Percentiles rank a stretch among this genome's conserved stretches.
Conservation (phyloP, 2,888 invertebrate genomes). For the Alviniconcha strummeri region DNA sequence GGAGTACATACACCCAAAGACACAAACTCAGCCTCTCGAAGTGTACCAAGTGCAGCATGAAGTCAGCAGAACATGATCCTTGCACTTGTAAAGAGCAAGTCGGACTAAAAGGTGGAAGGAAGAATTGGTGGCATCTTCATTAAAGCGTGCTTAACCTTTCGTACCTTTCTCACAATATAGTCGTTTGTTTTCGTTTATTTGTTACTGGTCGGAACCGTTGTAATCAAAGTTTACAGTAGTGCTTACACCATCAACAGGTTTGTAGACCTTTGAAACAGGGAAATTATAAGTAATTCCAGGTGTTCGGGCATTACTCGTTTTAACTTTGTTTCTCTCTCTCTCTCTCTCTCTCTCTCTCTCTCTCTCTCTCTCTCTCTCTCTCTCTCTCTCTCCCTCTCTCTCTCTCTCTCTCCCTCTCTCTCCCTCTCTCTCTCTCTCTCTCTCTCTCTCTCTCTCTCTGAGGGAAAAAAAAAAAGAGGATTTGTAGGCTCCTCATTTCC, state of each 20-base stretch:
- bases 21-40: too few relatives aligned
- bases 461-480: too few relatives aligned
- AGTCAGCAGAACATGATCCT: too few relatives aligned
- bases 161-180: not conserved
- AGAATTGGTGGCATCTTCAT: too few relatives aligned
- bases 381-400: not conserved
- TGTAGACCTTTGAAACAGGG: too few relatives aligned
- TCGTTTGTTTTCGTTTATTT: not conserved
- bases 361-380: not conserved
- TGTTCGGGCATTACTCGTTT: not conserved
- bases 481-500: too few relatives aligned
- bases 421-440: not conserved
- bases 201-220: not conserved
- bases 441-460: not conserved
- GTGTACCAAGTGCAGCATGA: too few relatives aligned
- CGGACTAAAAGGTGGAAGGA: too few relatives aligned
- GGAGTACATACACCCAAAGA: too few relatives aligned
- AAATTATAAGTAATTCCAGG: too few relatives aligned
- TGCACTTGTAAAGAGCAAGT: too few relatives aligned
- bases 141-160: not conserved
- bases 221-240: not conserved
- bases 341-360: not conserved
- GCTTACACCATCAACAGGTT: too few relatives aligned
- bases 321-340: not conserved
- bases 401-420: not conserved